phyloP scores from a whole-genome alignment of 2,797 vertebrate genomes.

The Synanceia verrucosa region DNA sequence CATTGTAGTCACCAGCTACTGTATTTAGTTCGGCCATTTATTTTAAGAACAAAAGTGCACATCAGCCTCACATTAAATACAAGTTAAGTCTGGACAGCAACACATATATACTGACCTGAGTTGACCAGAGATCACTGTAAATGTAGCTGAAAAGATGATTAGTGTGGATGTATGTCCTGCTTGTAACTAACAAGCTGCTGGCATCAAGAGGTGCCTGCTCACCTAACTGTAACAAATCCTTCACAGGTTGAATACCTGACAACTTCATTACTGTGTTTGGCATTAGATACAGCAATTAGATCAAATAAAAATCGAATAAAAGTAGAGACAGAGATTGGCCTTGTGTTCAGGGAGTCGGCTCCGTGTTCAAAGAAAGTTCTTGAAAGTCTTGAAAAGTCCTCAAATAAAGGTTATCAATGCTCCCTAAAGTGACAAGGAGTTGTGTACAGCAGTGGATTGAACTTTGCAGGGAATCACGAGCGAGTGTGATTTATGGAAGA shows the following conservation, averaged over 20 bases:
- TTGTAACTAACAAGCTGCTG: slow-evolving; percentile 25
- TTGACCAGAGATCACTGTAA: slow-evolving; percentile 1
- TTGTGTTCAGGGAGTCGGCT: background rate
- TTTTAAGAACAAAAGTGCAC: background rate
- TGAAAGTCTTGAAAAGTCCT: background rate
- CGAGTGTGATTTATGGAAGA: background rate
- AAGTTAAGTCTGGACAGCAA: background rate
- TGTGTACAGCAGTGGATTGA: background rate
- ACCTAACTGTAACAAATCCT: background rate
- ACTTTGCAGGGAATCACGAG: background rate
- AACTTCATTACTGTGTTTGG: background rate
- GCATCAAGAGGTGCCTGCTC: background rate
- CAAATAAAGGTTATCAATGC: background rate
- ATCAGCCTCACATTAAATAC: background rate
- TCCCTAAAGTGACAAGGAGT: background rate
- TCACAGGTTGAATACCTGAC: background rate
- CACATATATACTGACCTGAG: slow-evolving; percentile 18
- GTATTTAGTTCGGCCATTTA: background rate
- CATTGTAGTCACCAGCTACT: background rate
- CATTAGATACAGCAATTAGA: background rate
- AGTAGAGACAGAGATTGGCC: background rate
- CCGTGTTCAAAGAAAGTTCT: background rate
- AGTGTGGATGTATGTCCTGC: slow-evolving; percentile 18
- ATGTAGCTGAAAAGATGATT: slow-evolving; percentile 38
- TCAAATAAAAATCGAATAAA: background rate